A percentile compares a stretch with the other conserved stretches of the same genome.
These are phyloP conservation scores for Limnodromus scolopaceus DNA, from an alignment of 2,797 vertebrate species.

Conservation along the genomic window DNA sequence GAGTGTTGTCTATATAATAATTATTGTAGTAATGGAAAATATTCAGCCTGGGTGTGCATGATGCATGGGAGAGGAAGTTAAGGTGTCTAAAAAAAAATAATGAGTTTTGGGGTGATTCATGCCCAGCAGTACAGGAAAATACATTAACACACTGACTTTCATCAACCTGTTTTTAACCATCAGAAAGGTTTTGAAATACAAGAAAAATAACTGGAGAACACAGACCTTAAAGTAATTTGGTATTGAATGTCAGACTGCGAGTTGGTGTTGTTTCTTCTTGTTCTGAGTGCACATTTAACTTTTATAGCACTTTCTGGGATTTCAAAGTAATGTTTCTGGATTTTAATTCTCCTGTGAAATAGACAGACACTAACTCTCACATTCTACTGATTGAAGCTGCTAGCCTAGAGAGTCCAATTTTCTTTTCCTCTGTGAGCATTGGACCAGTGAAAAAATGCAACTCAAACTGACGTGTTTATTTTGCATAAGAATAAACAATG, in stretches of 20 bases:
- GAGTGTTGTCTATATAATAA: not conserved
- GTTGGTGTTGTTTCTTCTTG: not conserved
- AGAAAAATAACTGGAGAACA: not conserved
- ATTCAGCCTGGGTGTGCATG: not conserved
- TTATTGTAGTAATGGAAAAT: slow-evolving; percentile 31
- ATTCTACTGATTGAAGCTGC: not conserved
- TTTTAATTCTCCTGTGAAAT: not conserved
- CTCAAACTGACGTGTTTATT: not conserved
- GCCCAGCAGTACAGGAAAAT: not conserved
- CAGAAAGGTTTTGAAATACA: slow-evolving; percentile 7
- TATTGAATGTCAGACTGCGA: not conserved
- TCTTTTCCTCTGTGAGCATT: not conserved
- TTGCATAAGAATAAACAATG: not conserved
- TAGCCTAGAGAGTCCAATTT: not conserved
- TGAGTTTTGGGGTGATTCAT: slow-evolving; percentile 31
- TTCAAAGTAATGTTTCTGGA: not conserved
- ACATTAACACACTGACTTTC: not conserved
- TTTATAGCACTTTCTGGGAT: not conserved
- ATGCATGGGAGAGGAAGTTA: not conserved
- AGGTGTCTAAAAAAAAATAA: slow-evolving; percentile 10
- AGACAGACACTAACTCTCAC: not conserved
- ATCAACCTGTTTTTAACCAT: slow-evolving; percentile 6
- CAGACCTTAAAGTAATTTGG: not conserved
- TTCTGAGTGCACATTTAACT: not conserved
- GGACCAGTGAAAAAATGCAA: not conserved